Evolutionary conservation across 2,888 invertebrate genomes (phyloP), one percentile per base, ranked within the genome.

Genomic region (Danaus chrysippus): DNA sequence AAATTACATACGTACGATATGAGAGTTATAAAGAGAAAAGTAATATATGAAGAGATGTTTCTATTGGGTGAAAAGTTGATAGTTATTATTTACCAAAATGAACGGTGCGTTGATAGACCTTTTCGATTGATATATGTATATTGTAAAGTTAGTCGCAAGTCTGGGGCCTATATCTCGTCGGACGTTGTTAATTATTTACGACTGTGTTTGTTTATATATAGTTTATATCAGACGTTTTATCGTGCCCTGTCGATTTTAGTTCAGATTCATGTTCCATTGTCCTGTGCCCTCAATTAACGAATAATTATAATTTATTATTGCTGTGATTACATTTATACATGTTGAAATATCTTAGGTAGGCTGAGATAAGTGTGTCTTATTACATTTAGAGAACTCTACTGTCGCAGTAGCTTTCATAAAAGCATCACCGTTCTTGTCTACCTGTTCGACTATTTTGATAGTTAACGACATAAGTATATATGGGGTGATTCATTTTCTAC

Each of bases 271-370:
- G 80, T 83, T 79, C 81, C 84, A 79, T 83, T 78, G 82, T 83
- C 81, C 82, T 75, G 82, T 81, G 78, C 81, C 84, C 82, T 76
- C 79, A 77, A 72, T 79, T 76, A 74, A 80, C 73, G 76, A 79
- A 72, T 85, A 78, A 83, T 81, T 86, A 83, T 88, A 85, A 87
- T 89, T 89, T 86, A 86, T 78, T 77, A 76, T 83, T 84, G 85
- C 87, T 89, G 88, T 90, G 87, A 90, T 90, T 88, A 88, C 85
- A 86, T 85, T 83, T 86, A 84, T 86, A 83, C 82, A 81, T 81
- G 81, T 86, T 87, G 79, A 81, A 81, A 77, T 80, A 76, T 79
- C 79, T 81, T 79, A 76, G 73, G 75, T 83, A 83, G 81, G 79
- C 78, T 81, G 79, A 79, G 69, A 76, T 81, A 79, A 79, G 82